A percentile compares a stretch with the other conserved stretches of the same genome.
Evolutionary conservation across 2,113 vertebrate genomes (phyloP).

Genomic region (Echinops telfairi): DNA sequence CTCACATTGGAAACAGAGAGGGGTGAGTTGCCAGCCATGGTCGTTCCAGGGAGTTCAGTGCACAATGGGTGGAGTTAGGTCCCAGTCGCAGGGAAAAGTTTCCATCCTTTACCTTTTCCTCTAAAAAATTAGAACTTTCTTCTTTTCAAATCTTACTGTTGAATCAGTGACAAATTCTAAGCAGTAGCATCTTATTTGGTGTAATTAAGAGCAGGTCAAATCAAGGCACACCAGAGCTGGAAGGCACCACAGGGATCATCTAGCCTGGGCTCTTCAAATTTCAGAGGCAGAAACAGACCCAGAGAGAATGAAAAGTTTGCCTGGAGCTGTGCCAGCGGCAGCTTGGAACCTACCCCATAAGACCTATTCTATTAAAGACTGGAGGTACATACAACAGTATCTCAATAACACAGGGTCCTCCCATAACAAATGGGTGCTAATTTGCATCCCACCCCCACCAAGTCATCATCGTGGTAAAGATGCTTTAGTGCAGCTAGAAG

Average conservation of each 20-base stretch:
- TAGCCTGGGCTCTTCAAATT: background rate
- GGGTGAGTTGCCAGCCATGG: slow-evolving; percentile 20
- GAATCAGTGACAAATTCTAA: slow-evolving; percentile 30
- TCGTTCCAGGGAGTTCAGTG: background rate
- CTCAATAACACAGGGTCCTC: too few relatives aligned
- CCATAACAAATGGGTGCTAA: too few relatives aligned
- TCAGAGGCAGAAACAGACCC: slow-evolving; percentile 3
- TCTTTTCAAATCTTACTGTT: slow-evolving; percentile 51
- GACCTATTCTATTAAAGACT: too few relatives aligned
- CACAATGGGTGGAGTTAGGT: background rate
- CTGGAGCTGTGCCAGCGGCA: background rate
- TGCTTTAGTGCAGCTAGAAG: too few relatives aligned
- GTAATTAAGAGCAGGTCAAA: slow-evolving; percentile 30
- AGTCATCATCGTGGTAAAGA: too few relatives aligned
- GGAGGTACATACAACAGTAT: too few relatives aligned
- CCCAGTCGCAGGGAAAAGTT: background rate
- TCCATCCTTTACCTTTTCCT: background rate
- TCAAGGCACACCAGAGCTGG: background rate
- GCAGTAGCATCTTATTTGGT: slow-evolving; percentile 28
- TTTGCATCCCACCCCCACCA: too few relatives aligned
- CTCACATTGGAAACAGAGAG: slow-evolving; percentile 49
- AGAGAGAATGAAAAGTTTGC: background rate
- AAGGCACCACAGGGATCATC: background rate
- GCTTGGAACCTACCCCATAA: too few relatives aligned
- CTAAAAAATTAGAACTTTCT: background rate